phyloP scores from a whole-genome alignment of 1,140 invertebrate species.

The Micrasema longulum region DNA sequence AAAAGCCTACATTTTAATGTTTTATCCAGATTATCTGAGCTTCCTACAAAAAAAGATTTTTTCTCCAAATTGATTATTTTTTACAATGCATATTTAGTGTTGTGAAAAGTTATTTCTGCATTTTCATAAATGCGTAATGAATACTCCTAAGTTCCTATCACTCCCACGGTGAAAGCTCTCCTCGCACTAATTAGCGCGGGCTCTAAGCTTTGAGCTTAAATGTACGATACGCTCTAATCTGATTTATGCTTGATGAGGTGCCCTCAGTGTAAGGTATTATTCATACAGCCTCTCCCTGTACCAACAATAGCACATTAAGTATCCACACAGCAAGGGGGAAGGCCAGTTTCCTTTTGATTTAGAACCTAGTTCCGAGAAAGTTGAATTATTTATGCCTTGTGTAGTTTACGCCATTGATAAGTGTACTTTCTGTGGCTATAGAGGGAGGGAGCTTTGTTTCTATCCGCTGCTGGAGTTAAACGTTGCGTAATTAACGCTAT shows the following conservation, averaged over 20 bases:
- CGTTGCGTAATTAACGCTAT: conserved; percentile 11
- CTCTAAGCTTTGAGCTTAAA: conserved; percentile 24
- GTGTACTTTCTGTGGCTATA: conserved; percentile 3
- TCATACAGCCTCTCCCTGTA: conserved; percentile 29
- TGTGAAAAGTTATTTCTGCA: too few relatives aligned
- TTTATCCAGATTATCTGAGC: too few relatives aligned
- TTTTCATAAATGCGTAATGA: too few relatives aligned
- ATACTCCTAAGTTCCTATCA: too few relatives aligned
- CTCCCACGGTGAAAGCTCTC: too few relatives aligned
- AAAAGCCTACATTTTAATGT: too few relatives aligned
- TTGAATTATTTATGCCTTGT: conserved; percentile 32
- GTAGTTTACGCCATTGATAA: conserved; percentile 35
- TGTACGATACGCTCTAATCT: conserved; percentile 30
- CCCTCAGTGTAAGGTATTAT: conserved; percentile 25
- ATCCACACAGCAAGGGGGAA: conserved; percentile 20
- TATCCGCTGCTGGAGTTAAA: conserved; percentile 3
- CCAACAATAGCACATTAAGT: conserved; percentile 39
- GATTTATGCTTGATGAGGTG: conserved; percentile 42
- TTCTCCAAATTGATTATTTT: too few relatives aligned
- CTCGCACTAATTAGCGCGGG: conserved; percentile 25
- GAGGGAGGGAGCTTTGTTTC: conserved; percentile 1
- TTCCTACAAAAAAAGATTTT: too few relatives aligned
- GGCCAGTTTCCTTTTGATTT: conserved; percentile 40
- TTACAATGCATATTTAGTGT: too few relatives aligned
- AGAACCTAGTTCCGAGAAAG: conserved; percentile 28